These are phyloP conservation scores for Heterohyrax brucei DNA, from an alignment of 2,797 vertebrate species.

Conservation along the genomic window DNA sequence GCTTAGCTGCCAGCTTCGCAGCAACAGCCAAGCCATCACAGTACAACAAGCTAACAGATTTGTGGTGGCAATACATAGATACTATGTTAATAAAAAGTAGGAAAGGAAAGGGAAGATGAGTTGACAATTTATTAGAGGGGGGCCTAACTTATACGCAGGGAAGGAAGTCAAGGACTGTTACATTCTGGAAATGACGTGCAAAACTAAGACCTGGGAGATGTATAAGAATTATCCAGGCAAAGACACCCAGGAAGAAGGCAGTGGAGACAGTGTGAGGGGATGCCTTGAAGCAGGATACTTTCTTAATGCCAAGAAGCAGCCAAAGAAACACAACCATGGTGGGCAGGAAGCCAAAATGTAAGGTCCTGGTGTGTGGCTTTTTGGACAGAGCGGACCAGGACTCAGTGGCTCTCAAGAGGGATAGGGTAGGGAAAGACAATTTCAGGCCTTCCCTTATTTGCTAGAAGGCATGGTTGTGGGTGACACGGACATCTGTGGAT, in stretches of 20 bases:
- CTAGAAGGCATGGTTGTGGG: background rate
- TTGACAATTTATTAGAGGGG: background rate
- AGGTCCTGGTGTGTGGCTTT: constrained; percentile 74
- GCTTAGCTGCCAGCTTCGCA: background rate
- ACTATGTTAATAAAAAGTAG: background rate
- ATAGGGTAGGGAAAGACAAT: background rate
- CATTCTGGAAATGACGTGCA: background rate
- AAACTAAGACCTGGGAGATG: background rate
- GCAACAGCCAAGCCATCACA: background rate
- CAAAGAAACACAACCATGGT: background rate
- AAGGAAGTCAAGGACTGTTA: background rate
- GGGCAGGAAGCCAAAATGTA: background rate
- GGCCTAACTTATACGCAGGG: background rate
- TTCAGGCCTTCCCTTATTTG: background rate
- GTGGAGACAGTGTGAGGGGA: background rate
- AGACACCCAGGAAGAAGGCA: background rate
- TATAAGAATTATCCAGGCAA: constrained; percentile 69
- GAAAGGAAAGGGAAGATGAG: background rate
- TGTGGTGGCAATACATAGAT: background rate
- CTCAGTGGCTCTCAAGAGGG: background rate
- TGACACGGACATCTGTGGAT: background rate
- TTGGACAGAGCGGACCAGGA: background rate
- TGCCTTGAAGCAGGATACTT: background rate
- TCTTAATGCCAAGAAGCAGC: background rate
- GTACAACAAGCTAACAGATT: background rate